These are phyloP conservation scores for Plemyria rubiginata DNA, from an alignment of 2,888 invertebrate species.

Conservation along the genomic window DNA sequence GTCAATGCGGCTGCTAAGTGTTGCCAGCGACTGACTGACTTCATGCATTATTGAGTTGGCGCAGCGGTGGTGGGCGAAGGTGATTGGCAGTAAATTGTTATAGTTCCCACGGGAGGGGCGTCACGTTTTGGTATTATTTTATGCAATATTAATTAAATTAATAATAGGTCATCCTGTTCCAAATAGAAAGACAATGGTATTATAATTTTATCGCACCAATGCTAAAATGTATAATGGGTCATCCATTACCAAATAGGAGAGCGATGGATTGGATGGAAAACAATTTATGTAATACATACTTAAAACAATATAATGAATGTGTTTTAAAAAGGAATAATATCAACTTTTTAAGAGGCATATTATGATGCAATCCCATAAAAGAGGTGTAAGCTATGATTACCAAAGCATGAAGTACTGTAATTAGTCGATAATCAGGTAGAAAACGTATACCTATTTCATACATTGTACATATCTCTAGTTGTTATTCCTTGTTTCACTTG, in stretches of 20 bases:
- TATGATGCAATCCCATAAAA: background rate
- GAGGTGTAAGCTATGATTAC: background rate
- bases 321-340: background rate
- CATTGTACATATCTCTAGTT: no score
- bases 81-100: conserved; percentile 70
- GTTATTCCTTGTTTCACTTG: no score
- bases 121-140: conserved; percentile 50
- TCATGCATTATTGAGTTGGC: conserved; percentile 74
- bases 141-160: conserved; percentile 46
- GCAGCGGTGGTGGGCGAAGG: conserved; percentile 55
- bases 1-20: conserved; percentile 32
- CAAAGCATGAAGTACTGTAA: background rate
- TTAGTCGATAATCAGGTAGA: background rate
- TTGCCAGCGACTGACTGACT: conserved; percentile 55
- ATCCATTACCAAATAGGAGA: no score
- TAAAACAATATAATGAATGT: background rate
- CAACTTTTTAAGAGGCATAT: background rate
- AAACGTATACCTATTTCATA: no score
- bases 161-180: background rate
- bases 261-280: no score
- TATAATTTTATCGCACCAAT: no score
- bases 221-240: no score
- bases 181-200: background rate
- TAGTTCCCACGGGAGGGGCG: conserved; percentile 69
- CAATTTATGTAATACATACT: background rate